Percentiles rank a stretch among this genome's conserved stretches.
These are phyloP conservation scores for Coelopa frigida DNA, from an alignment of 1,140 invertebrate genomes.

Conservation along the genomic window DNA sequence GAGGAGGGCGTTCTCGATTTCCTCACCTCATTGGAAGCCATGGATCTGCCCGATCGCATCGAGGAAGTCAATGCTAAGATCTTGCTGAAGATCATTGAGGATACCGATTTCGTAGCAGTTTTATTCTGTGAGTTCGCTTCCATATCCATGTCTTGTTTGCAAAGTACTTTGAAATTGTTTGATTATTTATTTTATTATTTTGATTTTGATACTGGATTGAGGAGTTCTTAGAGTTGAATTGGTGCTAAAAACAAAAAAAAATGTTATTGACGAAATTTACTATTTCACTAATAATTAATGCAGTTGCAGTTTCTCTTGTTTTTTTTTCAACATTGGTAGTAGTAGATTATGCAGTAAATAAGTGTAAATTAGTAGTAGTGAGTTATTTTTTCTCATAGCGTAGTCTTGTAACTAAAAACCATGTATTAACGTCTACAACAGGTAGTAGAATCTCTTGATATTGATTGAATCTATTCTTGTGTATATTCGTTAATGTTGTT, in stretches of 20 bases:
- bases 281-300: conserved; percentile 10
- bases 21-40: conserved; percentile 84
- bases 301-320: conserved; percentile 44
- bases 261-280: background rate
- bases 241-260: conserved; percentile 13
- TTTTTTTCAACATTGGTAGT: no score
- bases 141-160: background rate
- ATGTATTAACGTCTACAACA: no score
- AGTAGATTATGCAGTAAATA: no score
- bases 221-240: background rate
- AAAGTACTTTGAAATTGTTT: conserved; percentile 16
- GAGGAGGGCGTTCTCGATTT: conserved; percentile 89
- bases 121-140: conserved; percentile 80
- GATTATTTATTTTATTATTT: conserved; percentile 20
- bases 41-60: conserved; percentile 91
- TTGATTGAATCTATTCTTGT: no score
- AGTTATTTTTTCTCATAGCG: no score
- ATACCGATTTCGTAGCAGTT: conserved; percentile 86
- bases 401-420: no score
- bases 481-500: no score
- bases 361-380: no score
- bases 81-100: conserved; percentile 83
- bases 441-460: no score
- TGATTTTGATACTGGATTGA: conserved; percentile 23
- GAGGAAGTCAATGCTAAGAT: conserved; percentile 92